Base-by-base conservation (phyloP, 2,797 vertebrate genomes). In the Melanitta fusca region DNA sequence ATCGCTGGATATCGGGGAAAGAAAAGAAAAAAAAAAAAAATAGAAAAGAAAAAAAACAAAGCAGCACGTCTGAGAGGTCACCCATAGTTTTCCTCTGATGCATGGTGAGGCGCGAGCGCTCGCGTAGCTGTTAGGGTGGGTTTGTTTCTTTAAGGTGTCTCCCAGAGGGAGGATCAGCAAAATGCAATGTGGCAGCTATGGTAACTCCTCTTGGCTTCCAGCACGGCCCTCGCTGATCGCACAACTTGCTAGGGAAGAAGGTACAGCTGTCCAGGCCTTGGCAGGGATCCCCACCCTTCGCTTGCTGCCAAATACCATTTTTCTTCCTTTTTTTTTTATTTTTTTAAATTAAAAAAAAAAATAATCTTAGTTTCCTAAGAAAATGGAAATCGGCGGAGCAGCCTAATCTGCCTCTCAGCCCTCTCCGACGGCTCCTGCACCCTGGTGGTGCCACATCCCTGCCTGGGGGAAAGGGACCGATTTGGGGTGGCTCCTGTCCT, bases 211-310 rank as follows among this genome's bases (percentile, higher is more conserved):
- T 93, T 96, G 93, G 93, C 94, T 95, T 71, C 57, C 79, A 81
- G 89, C 51, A 11, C 81, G 4, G 72, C 77, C 70, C 80, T 89
- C 1, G 32, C 81, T 92, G 93, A 94, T 97, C 91, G 2, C 61
- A 94, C 85, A 94, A 96, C 87, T 95, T 83, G 93, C 80, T 91
- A 95, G 96, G 22, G 91, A 97, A 96, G 95, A 96, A 96, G 95
- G 95, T 95, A 89, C 96, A 97, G 96, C 96, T 97, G 96, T 95
- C 95, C 91, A 96, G 86, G 93, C 93, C 92, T 94, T 96, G 94
- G 96, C 96, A 96, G 83, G 43, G 49, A 21, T 85, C 81, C 94
- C 49, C 81, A 28, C 71, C 75, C 80, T 68, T 69, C 2, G 1
- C 65, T 41, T 1, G 2, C 90, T 95, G 96, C 95, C 95, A 97